phyloP scores from a whole-genome alignment of 2,113 vertebrate genomes.

The Crotalus tigris region DNA sequence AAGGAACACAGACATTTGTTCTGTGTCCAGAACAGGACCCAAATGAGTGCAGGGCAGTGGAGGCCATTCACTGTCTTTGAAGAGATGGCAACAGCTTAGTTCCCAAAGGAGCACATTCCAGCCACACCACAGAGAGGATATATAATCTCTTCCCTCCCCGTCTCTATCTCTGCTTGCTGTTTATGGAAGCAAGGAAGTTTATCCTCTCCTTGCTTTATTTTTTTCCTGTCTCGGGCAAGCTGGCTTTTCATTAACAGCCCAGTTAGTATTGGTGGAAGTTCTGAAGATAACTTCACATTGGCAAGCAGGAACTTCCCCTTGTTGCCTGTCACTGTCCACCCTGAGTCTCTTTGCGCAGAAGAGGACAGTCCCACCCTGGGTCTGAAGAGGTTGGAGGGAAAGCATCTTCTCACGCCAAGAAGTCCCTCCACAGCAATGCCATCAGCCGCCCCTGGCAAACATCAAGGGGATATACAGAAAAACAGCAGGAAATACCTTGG shows the following conservation, averaged over 20 bases:
- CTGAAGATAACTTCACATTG: neutral
- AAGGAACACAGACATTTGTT: neutral
- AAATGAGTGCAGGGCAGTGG: neutral
- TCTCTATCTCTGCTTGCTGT: slow-evolving; percentile 22
- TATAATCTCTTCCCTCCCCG: neutral
- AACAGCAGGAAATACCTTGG: neutral
- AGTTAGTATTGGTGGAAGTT: neutral
- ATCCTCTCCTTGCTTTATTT: neutral
- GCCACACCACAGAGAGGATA: slow-evolving; percentile 1
- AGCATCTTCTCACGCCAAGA: neutral
- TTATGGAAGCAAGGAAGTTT: neutral
- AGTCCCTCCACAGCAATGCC: neutral
- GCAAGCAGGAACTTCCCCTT: slow-evolving; percentile 27
- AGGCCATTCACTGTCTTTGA: neutral
- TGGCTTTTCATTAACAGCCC: neutral
- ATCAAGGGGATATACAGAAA: neutral
- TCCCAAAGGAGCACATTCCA: neutral
- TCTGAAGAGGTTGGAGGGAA: accelerated
- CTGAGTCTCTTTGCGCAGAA: neutral
- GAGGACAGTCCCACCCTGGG: neutral
- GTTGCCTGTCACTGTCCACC: neutral
- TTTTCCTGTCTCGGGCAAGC: slow-evolving; percentile 28
- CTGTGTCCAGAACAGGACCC: neutral
- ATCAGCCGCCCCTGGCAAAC: neutral
- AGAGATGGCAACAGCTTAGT: neutral